Base-by-base conservation (phyloP, 1,140 invertebrate genomes). In the Drosophila oshimai region DNA sequence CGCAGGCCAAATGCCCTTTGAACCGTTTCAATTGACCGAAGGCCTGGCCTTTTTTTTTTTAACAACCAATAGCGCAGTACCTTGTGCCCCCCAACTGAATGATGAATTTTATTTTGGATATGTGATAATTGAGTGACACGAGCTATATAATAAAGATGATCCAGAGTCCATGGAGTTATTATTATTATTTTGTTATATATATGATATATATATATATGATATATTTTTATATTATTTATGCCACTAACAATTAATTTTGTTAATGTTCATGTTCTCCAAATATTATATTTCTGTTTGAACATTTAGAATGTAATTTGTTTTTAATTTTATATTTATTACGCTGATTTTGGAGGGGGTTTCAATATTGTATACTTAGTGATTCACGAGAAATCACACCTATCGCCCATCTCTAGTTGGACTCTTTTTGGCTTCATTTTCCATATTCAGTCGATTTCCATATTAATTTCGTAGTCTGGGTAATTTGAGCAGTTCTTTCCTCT, bases 21-120 rank as follows among this genome's bases (percentile, higher is more conserved):
- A 84, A 72, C 74, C 80, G 71, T 79, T 86, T 86, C 75, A 86
- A 79, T 86, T 84, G 79, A 86, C 80, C 79, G 26, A 47, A 58
- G 55, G 75, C 60, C 53, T 18, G 20, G 18, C 17, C 20, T 6
- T 6, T 13, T 12, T 1, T 6, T 0, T 22, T 13, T 24, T 7
- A 7, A 18, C 10, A 24, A 24, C 13, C 12, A 44, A 31, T n/a
- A 18, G 3, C 37, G 3, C 7, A 42, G 5, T n/a, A 39, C n/a
- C n/a, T n/a, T n/a, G 9, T 44, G 34, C 15, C 9, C 9, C 49
- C 13, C n/a, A 18, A 42, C 12, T 41, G 46, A 12, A 13, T 1
- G 36, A 15, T 18, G 36, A 39, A 39, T 20, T 20, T 6, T 10
- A 5, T 3, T 15, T n/a, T n/a, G n/a, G n/a, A n/a, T n/a, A n/a